Percentiles rank a stretch among this genome's conserved stretches.
phyloP scores from a whole-genome alignment of 64 coral and sea anemone genomes.

The Stichodactyla mertensii region DNA sequence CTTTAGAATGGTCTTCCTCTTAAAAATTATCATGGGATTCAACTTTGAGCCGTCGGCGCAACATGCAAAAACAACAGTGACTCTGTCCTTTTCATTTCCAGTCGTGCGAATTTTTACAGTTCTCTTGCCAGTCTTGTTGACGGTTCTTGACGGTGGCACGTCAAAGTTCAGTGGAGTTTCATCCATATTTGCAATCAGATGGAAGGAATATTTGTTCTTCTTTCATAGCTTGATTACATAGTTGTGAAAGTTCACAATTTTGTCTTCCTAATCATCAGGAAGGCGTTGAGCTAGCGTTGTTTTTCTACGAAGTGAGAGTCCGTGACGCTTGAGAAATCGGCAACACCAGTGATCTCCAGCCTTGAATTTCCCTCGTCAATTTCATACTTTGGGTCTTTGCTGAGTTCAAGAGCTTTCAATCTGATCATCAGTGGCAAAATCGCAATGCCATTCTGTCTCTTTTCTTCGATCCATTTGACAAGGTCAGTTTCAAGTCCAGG shows the following conservation, averaged over 20 bases:
- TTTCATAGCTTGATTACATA: constrained; percentile 34
- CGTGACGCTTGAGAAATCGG: neutral
- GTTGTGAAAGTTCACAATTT: constrained; percentile 35
- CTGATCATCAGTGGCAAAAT: constrained; percentile 1
- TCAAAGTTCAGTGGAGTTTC: constrained; percentile 51
- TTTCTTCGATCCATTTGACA: neutral
- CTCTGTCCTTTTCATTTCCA: constrained; percentile 37
- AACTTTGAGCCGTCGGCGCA: neutral
- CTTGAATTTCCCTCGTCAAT: constrained; percentile 31
- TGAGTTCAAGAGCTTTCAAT: constrained; percentile 30
- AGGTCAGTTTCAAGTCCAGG: no score
- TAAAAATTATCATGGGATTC: constrained; percentile 27
- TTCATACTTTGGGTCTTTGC: constrained; percentile 27
- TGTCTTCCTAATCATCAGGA: constrained; percentile 39
- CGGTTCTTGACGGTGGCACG: neutral
- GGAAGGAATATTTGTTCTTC: constrained; percentile 26
- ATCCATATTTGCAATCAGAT: constrained; percentile 60
- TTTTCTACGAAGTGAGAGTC: constrained; percentile 15
- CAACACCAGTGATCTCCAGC: constrained; percentile 25
- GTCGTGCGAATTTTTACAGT: constrained; percentile 20
- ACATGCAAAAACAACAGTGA: constrained; percentile 40
- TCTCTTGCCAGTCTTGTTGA: constrained; percentile 44
- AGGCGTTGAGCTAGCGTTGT: constrained; percentile 41
- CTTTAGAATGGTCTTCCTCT: constrained; percentile 23
- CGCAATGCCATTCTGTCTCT: constrained; percentile 27